Evolutionary conservation across 1,140 invertebrate species (phyloP).

Genomic region (Anagrus nilaparvatae): DNA sequence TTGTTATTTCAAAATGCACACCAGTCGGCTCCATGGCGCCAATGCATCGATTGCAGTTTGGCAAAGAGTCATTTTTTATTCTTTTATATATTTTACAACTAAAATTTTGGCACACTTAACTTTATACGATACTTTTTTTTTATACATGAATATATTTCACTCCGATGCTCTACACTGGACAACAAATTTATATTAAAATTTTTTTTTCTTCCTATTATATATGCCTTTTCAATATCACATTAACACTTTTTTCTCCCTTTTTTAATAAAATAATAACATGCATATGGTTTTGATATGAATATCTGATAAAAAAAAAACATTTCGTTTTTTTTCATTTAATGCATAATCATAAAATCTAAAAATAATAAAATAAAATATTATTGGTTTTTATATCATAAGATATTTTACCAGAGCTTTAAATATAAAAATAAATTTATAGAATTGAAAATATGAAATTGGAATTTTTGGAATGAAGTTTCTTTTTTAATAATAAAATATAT

Average conservation of each 20-base stretch:
- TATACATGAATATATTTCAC: slow-evolving; percentile 1
- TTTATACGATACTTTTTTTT: slow-evolving; percentile 5
- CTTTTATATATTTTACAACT: not conserved
- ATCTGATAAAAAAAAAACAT: too few relatives aligned
- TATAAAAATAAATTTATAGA: too few relatives aligned
- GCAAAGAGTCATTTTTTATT: slow-evolving; percentile 2
- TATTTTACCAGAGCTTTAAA: too few relatives aligned
- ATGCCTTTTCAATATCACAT: slow-evolving; percentile 6
- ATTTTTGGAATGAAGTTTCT: too few relatives aligned
- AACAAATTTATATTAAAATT: not conserved
- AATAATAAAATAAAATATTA: too few relatives aligned
- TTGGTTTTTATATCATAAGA: too few relatives aligned
- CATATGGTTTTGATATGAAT: too few relatives aligned
- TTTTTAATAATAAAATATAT: too few relatives aligned
- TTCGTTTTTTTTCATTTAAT: too few relatives aligned
- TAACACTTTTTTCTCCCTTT: not conserved
- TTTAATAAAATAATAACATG: too few relatives aligned
- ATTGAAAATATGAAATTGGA: too few relatives aligned
- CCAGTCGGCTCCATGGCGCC: slow-evolving; percentile 14
- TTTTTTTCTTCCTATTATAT: slow-evolving; percentile 2
- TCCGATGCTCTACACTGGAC: not conserved
- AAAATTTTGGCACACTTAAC: slow-evolving; percentile 1
- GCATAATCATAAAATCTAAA: too few relatives aligned
- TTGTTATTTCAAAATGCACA: slow-evolving; percentile 15
- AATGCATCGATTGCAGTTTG: slow-evolving; percentile 14